Evolutionary conservation across 2,797 vertebrate species (phyloP).

Genomic region (Allochrocebus solatus): DNA sequence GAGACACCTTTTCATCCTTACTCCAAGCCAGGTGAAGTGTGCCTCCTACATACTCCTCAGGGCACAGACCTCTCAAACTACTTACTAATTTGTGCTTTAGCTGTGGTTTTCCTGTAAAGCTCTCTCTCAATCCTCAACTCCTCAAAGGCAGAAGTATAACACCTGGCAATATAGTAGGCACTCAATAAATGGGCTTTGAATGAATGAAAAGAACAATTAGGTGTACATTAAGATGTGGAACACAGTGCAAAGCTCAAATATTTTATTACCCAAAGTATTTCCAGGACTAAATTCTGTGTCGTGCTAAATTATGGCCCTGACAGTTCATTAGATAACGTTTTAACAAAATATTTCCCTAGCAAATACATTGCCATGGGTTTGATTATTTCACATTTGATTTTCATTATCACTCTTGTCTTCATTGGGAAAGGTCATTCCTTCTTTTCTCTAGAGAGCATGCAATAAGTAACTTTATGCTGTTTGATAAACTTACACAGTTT

Average conservation of each 20-base stretch:
- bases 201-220: background rate
- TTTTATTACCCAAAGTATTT: slow-evolving; percentile 16
- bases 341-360: slow-evolving; percentile 40
- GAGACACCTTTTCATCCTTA: background rate
- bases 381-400: slow-evolving; percentile 23
- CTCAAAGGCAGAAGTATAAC: background rate
- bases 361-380: background rate
- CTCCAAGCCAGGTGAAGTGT: background rate
- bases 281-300: slow-evolving; percentile 5
- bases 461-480: background rate
- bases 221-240: background rate
- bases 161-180: background rate
- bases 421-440: background rate
- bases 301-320: background rate
- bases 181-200: background rate
- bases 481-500: slow-evolving; percentile 40
- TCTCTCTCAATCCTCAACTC: background rate
- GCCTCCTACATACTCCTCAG: background rate
- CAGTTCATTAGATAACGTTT: slow-evolving; percentile 38
- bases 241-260: background rate
- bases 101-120: background rate
- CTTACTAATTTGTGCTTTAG: background rate
- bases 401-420: slow-evolving; percentile 47
- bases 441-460: background rate
- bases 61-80: background rate